Conservation (phyloP, 2,113 vertebrate species). For the Nicator chloris region DNA sequence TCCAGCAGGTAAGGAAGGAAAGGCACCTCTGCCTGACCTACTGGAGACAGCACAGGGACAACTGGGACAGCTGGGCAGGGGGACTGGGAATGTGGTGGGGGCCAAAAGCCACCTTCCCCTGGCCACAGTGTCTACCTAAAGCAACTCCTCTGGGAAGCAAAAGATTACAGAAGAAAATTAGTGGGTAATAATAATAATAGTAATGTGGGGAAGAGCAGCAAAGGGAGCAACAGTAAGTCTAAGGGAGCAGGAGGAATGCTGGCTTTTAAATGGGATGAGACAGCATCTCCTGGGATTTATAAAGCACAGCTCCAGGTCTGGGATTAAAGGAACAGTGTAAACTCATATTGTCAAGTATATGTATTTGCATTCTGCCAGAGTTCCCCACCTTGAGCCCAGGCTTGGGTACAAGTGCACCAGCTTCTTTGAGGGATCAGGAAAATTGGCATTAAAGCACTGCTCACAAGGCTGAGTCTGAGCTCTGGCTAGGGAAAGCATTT, state of each 20-base stretch:
- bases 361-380: rapidly evolving
- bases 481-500: neutral
- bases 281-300: neutral
- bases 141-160: neutral
- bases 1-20: neutral
- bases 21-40: neutral
- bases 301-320: neutral
- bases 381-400: neutral
- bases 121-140: neutral
- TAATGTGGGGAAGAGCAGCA: neutral
- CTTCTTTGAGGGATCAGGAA: neutral
- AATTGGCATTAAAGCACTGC: neutral
- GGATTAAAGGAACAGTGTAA: neutral
- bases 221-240: neutral
- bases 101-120: neutral
- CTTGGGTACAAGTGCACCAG: too few species aligned
- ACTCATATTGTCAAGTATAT: rapidly evolving
- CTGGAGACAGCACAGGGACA: neutral
- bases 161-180: neutral
- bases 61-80: neutral
- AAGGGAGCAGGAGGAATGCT: neutral
- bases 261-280: neutral
- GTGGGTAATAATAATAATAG: neutral
- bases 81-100: neutral
- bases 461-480: neutral